phyloP scores from a whole-genome alignment of 2,113 vertebrate genomes.

The Bos javanicus region DNA sequence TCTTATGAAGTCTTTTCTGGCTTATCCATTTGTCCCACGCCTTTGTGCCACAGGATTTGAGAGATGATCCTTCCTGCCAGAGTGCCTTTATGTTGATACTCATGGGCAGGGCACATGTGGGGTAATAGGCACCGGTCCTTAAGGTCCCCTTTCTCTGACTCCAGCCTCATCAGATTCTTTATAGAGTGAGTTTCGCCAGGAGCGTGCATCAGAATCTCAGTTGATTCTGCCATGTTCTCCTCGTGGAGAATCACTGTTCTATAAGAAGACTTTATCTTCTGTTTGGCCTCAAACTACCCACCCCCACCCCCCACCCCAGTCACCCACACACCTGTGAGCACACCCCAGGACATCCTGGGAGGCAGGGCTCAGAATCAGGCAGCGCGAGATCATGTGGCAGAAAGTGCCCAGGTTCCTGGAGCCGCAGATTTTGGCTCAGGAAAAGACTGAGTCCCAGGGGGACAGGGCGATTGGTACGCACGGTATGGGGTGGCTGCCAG shows the following conservation, averaged over 20 bases:
- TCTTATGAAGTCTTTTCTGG: neutral
- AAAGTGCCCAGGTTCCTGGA: neutral
- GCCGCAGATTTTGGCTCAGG: neutral
- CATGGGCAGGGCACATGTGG: neutral
- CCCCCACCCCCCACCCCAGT: fast-evolving
- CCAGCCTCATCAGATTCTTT: neutral
- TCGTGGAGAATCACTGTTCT: neutral
- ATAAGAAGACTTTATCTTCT: neutral
- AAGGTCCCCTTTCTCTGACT: neutral
- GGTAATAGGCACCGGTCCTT: neutral
- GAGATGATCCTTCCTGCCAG: neutral
- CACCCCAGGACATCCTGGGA: too few relatives aligned
- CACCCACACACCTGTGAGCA: too few relatives aligned
- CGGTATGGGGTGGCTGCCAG: neutral
- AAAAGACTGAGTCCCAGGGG: neutral
- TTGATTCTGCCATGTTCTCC: neutral
- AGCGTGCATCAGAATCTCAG: neutral
- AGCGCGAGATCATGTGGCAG: neutral
- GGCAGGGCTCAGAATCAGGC: neutral
- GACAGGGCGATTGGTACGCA: neutral
- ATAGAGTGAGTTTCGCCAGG: neutral
- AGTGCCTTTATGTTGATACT: neutral
- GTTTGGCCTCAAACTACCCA: neutral
- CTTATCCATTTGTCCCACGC: neutral
- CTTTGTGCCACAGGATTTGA: neutral